phyloP scores from a whole-genome alignment of 2,888 invertebrate species.

The Hypomecis punctinalis region DNA sequence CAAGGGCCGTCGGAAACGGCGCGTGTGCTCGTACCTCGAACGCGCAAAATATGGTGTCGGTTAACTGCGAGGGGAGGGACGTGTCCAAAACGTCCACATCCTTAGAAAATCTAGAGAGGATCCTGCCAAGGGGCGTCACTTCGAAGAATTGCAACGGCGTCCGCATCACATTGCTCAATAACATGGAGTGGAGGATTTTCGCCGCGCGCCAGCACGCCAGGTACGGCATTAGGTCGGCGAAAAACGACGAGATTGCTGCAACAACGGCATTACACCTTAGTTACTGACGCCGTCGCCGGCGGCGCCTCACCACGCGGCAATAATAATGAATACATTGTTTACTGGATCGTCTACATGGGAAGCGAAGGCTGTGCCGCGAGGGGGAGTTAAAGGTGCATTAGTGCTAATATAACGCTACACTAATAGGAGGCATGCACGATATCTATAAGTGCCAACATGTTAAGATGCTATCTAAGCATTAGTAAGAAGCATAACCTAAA shows the following conservation, averaged over 20 bases:
- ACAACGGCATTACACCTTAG: conserved; percentile 72
- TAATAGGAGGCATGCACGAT: conserved; percentile 42
- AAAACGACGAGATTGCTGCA: conserved; percentile 88
- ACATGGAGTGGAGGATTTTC: conserved; percentile 81
- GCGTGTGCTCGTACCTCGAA: conserved; percentile 88
- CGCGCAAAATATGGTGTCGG: conserved; percentile 88
- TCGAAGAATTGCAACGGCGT: conserved; percentile 92
- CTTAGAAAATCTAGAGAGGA: conserved; percentile 90
- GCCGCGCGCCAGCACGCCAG: conserved; percentile 90
- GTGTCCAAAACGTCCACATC: conserved; percentile 90
- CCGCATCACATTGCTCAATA: conserved; percentile 87
- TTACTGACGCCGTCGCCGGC: conserved; percentile 30
- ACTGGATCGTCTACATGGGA: conserved; percentile 44
- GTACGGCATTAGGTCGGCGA: conserved; percentile 88
- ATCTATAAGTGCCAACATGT: conserved; percentile 12
- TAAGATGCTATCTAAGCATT: conserved; percentile 23
- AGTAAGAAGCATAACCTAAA: conserved; percentile 28
- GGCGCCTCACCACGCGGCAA: conserved; percentile 32
- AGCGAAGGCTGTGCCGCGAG: conserved; percentile 18
- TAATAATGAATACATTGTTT: conserved; percentile 79
- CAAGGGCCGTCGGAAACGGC: conserved; percentile 22
- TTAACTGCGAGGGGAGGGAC: conserved; percentile 87
- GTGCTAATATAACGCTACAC: conserved; percentile 31
- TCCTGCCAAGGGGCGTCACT: conserved; percentile 90
- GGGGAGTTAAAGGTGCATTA: conserved; percentile 25